Conservation (phyloP, 2,113 vertebrate species). For the Poecilia latipinna region DNA sequence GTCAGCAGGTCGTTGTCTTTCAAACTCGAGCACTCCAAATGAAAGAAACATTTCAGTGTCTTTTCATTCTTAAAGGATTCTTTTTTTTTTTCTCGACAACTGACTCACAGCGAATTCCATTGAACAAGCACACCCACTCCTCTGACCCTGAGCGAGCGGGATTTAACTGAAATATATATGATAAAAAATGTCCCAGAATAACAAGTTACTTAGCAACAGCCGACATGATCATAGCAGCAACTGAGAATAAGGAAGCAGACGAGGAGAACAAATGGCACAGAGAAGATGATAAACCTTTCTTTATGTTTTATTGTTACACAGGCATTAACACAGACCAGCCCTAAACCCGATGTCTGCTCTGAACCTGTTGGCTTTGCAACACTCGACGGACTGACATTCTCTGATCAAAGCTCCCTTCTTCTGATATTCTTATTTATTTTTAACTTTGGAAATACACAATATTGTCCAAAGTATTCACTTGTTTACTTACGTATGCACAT, state of each 20-base stretch:
- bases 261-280: conserved; percentile 6
- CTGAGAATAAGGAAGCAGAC: conserved; percentile 15
- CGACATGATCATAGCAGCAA: conserved; percentile 16
- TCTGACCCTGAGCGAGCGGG: conserved; percentile 39
- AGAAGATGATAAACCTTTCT: not conserved
- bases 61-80: conserved; percentile 8
- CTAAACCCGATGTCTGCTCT: too few relatives aligned
- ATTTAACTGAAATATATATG: conserved; percentile 40
- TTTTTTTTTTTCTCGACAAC: too few relatives aligned
- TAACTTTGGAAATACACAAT: too few relatives aligned
- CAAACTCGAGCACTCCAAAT: not conserved
- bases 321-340: not conserved
- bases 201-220: conserved; percentile 62
- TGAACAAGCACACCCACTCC: conserved; percentile 32
- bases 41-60: conserved; percentile 2
- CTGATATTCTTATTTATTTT: too few relatives aligned
- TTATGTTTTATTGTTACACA: not conserved
- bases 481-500: too few relatives aligned
- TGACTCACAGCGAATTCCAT: conserved; percentile 29
- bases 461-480: too few relatives aligned
- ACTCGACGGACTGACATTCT: too few relatives aligned
- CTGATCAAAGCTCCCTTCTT: too few relatives aligned
- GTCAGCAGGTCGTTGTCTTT: not conserved
- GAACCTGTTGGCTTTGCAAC: too few relatives aligned
- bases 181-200: conserved; percentile 44